Base-by-base conservation (phyloP, 2,888 invertebrate species). In the Eristalis tenax region DNA sequence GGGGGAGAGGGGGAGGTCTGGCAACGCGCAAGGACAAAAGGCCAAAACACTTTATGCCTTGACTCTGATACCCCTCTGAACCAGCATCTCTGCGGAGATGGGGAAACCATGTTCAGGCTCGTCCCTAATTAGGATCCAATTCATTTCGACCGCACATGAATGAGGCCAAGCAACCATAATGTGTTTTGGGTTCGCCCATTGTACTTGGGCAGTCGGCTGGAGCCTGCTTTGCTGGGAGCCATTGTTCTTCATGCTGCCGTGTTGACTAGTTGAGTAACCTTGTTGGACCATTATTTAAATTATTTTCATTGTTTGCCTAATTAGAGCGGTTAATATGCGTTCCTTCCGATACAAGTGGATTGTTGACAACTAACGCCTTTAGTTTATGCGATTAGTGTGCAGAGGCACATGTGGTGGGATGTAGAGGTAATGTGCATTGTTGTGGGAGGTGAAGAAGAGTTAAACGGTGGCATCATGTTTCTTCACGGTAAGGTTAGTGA, bases 101-200 rank as follows among this genome's bases (percentile, higher is more conserved):
- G 79, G 50, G 75, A 63, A 83, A 69, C 68, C 63, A 68, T 87
- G 81, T 86, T 83, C 38, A 64, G 87, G 87, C 66, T 43, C 64
- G 79, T 87, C 83, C 87, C 87, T 87, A 87, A 87, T 87, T 87
- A 87, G 87, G 87, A 87, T 83, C 87, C 87, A 87, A 87, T 87
- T 83, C 87, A 83, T 87, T 87, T 87, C 38, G 43, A 83, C 83
- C 87, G 87, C 87, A 87, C 87, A 83, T 80, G 87, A 87, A 87
- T 76, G 75, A 80, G 83, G 76, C 71, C 87, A 87, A 76, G 87
- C 75, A 76, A 83, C 83, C 87, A 75, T 87, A 87, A 83, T 83
- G 83, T 78, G 87, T 83, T 79, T 83, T 65, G 87, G 79, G 83
- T 59, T 83, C 71, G 71, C 43, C 76, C 71, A 87, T 87, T 87